Conservation (phyloP, 2,888 invertebrate genomes). For the Ennomos fuscantarius region DNA sequence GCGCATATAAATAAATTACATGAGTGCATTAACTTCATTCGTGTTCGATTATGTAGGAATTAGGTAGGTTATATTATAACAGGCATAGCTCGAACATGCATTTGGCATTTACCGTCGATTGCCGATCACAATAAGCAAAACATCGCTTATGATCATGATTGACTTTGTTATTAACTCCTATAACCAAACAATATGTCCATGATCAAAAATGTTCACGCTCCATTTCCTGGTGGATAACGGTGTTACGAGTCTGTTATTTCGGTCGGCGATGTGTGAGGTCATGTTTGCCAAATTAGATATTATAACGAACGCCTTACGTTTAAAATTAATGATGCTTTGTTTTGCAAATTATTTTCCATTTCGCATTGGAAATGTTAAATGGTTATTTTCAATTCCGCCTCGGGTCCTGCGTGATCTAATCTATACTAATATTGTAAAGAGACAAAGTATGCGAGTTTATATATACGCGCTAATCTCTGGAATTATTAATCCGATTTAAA, state of each 20-base stretch:
- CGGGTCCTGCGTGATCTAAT: constrained; percentile 6
- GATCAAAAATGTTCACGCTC: constrained; percentile 54
- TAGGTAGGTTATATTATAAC: too few species aligned
- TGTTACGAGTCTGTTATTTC: constrained; percentile 52
- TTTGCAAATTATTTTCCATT: constrained; percentile 29
- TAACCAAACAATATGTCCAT: constrained; percentile 39
- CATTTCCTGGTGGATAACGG: constrained; percentile 63
- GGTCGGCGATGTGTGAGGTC: constrained; percentile 55
- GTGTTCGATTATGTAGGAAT: constrained; percentile 54
- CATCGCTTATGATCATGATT: constrained; percentile 41
- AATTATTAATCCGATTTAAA: too few species aligned
- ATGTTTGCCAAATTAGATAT: constrained; percentile 56
- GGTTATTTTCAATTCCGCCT: constrained; percentile 13
- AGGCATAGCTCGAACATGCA: constrained; percentile 46
- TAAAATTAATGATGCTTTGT: constrained; percentile 37
- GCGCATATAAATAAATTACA: constrained; percentile 63
- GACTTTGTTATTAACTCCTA: constrained; percentile 35
- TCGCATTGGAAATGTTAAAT: constrained; percentile 24
- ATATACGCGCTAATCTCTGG: too few species aligned
- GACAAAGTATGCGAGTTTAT: too few species aligned
- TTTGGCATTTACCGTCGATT: constrained; percentile 47
- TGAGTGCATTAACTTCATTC: constrained; percentile 75
- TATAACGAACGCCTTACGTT: constrained; percentile 45
- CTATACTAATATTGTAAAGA: not conserved
- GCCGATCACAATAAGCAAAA: constrained; percentile 39